Conservation (phyloP, 2,113 vertebrate species). For the Glaucidium brasilianum region DNA sequence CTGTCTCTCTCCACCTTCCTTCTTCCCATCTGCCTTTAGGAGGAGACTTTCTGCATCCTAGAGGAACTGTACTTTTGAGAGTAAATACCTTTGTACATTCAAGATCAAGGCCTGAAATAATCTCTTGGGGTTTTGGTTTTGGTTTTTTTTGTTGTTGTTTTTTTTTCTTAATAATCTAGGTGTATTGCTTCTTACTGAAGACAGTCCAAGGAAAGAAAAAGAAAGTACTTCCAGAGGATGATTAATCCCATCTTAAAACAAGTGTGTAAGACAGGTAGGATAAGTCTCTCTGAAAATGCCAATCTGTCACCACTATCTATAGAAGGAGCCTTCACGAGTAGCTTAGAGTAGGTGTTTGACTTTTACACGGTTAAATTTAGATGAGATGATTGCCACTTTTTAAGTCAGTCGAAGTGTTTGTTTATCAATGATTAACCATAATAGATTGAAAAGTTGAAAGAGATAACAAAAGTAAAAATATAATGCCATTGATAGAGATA, state of each 20-base stretch:
- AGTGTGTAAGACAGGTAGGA: slow-evolving; percentile 69
- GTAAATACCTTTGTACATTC: neutral
- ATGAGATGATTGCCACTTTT: slow-evolving; percentile 60
- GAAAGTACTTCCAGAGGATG: slow-evolving; percentile 23
- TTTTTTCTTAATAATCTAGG: neutral
- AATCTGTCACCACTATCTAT: slow-evolving; percentile 69
- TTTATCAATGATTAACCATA: slow-evolving; percentile 72
- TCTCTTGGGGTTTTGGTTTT: rapidly evolving
- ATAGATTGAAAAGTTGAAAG: slow-evolving; percentile 64
- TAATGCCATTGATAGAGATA: slow-evolving; percentile 55
- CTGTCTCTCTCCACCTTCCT: neutral
- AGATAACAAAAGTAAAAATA: slow-evolving; percentile 56
- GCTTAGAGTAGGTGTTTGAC: slow-evolving; percentile 69
- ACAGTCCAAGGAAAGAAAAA: neutral
- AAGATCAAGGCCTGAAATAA: neutral
- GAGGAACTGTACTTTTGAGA: neutral
- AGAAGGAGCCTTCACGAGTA: slow-evolving; percentile 61
- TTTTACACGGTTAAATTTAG: slow-evolving; percentile 68
- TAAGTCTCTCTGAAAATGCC: slow-evolving; percentile 57
- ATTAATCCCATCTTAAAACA: slow-evolving; percentile 51
- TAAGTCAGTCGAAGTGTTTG: slow-evolving; percentile 66
- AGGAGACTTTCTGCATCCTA: neutral
- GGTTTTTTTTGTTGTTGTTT: rapidly evolving
- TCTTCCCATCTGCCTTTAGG: neutral
- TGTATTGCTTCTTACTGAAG: neutral